These are phyloP conservation scores for Calameuta filiformis DNA, from an alignment of 2,888 invertebrate genomes.

Conservation along the genomic window DNA sequence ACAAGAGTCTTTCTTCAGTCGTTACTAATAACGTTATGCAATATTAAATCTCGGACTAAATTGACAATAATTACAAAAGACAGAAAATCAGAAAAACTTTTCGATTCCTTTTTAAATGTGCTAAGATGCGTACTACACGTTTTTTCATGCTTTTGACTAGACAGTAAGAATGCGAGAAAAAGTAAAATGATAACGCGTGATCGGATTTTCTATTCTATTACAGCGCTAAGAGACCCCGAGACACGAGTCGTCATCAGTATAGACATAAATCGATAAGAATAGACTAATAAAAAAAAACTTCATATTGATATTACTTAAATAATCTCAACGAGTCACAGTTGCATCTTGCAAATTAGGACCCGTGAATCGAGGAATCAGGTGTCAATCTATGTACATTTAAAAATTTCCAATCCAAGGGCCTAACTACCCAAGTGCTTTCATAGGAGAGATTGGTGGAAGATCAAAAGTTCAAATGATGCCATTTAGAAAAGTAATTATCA, in stretches of 20 bases:
- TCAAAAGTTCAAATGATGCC: not conserved
- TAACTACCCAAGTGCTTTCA: not conserved
- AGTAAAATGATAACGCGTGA: not conserved
- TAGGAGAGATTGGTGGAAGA: not conserved
- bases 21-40: too few species aligned
- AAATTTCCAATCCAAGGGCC: not conserved
- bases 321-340: too few species aligned
- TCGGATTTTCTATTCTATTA: not conserved
- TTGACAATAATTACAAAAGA: not conserved
- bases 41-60: too few species aligned
- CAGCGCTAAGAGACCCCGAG: not conserved
- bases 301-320: not conserved
- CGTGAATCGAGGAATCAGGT: not conserved
- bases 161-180: not conserved
- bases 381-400: not conserved
- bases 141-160: not conserved
- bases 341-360: not conserved
- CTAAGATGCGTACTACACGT: not conserved
- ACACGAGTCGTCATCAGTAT: not conserved
- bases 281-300: not conserved
- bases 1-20: too few species aligned
- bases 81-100: not conserved
- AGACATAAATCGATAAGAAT: not conserved
- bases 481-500: not conserved
- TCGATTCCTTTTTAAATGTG: not conserved